Percentiles rank a stretch among this genome's conserved stretches.
Evolutionary conservation across 2,797 vertebrate genomes (phyloP).

Genomic region (Notoglanidium macrostoma): DNA sequence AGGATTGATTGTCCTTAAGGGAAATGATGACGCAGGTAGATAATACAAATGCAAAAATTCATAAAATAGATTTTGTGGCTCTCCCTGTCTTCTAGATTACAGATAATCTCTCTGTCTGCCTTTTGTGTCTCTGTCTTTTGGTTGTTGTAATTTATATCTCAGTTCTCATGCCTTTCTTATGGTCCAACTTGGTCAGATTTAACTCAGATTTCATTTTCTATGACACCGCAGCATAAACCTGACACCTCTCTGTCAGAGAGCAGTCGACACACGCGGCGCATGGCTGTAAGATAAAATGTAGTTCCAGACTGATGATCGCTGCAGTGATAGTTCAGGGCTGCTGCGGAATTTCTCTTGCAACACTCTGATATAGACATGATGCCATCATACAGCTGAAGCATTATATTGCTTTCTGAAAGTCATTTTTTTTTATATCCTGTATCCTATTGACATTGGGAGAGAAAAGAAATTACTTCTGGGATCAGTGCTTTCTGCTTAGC

Average conservation of each 20-base stretch:
- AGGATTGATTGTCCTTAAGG: conserved; percentile 1
- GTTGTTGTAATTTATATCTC: conserved; percentile 7
- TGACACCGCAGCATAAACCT: conserved; percentile 4
- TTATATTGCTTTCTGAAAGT: conserved; percentile 48
- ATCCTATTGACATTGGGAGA: conserved; percentile 57
- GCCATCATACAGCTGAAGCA: conserved; percentile 16
- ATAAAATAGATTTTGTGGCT: conserved; percentile 1
- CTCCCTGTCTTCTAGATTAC: conserved; percentile 11
- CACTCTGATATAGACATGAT: neutral
- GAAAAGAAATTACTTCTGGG: conserved; percentile 57
- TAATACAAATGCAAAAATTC: neutral
- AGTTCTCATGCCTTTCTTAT: neutral
- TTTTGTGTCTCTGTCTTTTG: neutral
- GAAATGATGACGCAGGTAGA: conserved; percentile 9
- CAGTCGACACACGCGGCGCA: neutral
- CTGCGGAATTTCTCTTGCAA: neutral
- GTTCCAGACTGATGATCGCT: conserved; percentile 20
- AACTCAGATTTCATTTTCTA: conserved; percentile 1
- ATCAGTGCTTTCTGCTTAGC: conserved; percentile 63
- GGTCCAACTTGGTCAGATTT: neutral
- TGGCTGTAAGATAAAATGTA: conserved; percentile 19
- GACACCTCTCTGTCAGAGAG: conserved; percentile 30
- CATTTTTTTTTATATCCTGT: conserved; percentile 6
- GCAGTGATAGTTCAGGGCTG: conserved; percentile 1
- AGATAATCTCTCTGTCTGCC: conserved; percentile 24